These are phyloP conservation scores for Cryptops parisi DNA, from an alignment of 2,888 invertebrate species.

Conservation along the genomic window DNA sequence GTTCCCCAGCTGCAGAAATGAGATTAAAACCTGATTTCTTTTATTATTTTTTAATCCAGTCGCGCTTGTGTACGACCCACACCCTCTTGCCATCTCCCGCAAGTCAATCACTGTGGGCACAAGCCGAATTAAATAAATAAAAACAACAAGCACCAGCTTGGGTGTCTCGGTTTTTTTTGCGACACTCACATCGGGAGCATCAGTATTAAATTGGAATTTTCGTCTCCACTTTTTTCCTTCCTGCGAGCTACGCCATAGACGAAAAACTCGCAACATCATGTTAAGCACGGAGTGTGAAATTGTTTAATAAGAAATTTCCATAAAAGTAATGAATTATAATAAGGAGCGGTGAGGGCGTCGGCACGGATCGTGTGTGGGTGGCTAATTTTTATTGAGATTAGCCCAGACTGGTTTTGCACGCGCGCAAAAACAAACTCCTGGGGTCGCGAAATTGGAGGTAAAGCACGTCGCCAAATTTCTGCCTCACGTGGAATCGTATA, in stretches of 20 bases:
- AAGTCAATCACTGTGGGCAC: not conserved
- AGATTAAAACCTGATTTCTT: not conserved
- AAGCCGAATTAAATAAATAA: not conserved
- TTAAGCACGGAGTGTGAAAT: conserved; percentile 9
- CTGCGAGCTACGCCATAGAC: not conserved
- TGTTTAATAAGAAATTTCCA: conserved; percentile 15
- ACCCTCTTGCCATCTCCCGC: no score
- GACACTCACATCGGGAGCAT: not conserved
- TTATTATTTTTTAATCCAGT: not conserved
- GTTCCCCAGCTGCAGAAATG: not conserved
- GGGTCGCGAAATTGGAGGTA: not conserved
- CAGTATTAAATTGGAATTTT: not conserved
- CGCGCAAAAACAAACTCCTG: no score
- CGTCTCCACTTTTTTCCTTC: not conserved
- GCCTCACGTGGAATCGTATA: conserved; percentile 4
- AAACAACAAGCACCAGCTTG: not conserved
- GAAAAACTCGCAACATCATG: not conserved
- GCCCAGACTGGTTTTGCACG: not conserved
- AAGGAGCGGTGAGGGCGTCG: conserved; percentile 2
- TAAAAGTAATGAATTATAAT: conserved; percentile 14
- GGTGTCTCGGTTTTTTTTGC: not conserved
- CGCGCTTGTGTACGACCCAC: not conserved
- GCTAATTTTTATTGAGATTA: conserved; percentile 12
- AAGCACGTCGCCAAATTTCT: not conserved
- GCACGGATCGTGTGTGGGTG: not conserved